Conservation (phyloP, 2,113 vertebrate genomes). For the Ictidomys tridecemlineatus region DNA sequence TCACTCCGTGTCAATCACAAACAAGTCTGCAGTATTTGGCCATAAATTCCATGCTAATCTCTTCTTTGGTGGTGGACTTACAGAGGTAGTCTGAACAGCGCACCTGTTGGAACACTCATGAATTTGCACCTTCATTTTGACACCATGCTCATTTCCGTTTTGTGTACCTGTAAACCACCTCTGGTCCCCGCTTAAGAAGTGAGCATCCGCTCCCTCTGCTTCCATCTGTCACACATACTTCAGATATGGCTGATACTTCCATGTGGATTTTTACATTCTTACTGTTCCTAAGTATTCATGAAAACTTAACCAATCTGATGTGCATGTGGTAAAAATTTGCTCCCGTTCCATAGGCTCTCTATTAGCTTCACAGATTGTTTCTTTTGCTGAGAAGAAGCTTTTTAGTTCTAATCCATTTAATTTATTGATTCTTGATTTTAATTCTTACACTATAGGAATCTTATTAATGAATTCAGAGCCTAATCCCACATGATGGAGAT, state of each 20-base stretch:
- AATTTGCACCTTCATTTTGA: neutral
- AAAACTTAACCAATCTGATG: neutral
- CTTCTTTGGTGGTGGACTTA: neutral
- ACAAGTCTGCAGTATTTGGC: neutral
- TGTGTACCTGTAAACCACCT: accelerated
- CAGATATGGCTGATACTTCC: neutral
- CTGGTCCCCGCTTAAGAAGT: neutral
- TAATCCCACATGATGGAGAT: too few relatives aligned
- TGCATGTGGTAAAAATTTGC: too few relatives aligned
- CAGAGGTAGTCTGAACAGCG: neutral
- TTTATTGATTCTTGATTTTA: too few relatives aligned
- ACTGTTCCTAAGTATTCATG: neutral
- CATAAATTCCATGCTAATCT: neutral
- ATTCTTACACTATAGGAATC: too few relatives aligned
- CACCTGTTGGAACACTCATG: too few relatives aligned
- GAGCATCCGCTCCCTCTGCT: neutral
- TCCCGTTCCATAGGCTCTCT: too few relatives aligned
- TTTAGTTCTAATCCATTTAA: too few relatives aligned
- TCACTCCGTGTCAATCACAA: neutral
- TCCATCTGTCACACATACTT: neutral
- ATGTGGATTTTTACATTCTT: neutral
- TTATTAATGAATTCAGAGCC: too few relatives aligned
- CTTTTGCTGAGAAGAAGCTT: too few relatives aligned
- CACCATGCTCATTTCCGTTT: neutral
- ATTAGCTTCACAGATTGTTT: too few relatives aligned